Conservation (phyloP, 2,888 invertebrate genomes). For the Ophion ventricosus region DNA sequence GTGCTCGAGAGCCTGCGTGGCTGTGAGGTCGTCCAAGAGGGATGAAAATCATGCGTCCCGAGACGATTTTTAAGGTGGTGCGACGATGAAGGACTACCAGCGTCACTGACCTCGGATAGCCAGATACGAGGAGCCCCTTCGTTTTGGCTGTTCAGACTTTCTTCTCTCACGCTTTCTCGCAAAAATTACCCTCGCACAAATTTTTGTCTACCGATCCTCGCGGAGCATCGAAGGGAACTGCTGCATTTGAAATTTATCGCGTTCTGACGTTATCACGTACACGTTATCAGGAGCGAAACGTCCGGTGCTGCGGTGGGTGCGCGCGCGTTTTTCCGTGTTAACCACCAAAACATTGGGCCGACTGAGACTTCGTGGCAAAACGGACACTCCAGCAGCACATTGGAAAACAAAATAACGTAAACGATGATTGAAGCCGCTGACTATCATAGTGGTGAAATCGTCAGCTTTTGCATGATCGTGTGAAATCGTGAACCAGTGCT, state of each 20-base stretch:
- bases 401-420: neutral
- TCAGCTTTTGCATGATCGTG: neutral
- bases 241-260: neutral
- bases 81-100: conserved; percentile 27
- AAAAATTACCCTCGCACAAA: neutral
- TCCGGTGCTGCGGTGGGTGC: conserved; percentile 35
- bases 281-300: conserved; percentile 25
- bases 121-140: conserved; percentile 7
- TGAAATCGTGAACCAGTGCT: conserved; percentile 22
- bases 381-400: neutral
- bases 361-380: neutral
- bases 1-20: too few species aligned
- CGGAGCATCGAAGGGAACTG: neutral
- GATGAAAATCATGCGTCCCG: conserved; percentile 17
- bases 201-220: neutral
- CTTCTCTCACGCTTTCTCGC: neutral
- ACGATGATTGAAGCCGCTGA: conserved; percentile 14
- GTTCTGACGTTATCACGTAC: neutral
- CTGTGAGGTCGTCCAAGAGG: neutral
- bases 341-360: conserved; percentile 50
- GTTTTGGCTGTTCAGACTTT: neutral
- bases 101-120: conserved; percentile 68
- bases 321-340: conserved; percentile 39
- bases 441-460: neutral
- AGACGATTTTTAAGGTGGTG: neutral